Evolutionary conservation across 2,113 vertebrate genomes (phyloP).

Genomic region (Perognathus longimembris): DNA sequence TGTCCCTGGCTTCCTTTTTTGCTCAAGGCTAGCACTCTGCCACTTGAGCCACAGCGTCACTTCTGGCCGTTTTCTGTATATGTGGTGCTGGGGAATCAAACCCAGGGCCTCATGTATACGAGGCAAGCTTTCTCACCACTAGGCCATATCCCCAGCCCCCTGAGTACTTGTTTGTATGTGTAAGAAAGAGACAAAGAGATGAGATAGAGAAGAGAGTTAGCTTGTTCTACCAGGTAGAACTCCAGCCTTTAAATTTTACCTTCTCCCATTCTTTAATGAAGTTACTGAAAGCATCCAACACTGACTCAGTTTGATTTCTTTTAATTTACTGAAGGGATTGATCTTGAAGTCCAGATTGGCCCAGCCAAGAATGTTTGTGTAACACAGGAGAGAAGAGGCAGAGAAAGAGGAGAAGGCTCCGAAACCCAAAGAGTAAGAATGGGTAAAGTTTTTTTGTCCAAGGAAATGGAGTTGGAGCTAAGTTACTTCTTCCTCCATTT

Average conservation of each 20-base stretch:
- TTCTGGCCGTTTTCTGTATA: no score
- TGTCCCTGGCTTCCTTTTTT: no score
- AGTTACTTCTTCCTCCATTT: background rate
- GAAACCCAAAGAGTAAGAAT: background rate
- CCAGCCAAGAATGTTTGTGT: background rate
- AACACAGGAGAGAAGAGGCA: background rate
- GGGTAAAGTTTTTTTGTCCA: background rate
- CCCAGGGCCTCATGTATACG: no score
- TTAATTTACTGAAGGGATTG: background rate
- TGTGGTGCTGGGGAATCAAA: no score
- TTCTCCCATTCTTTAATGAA: background rate
- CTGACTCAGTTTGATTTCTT: constrained; percentile 10
- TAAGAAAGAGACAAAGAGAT: no score
- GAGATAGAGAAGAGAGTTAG: fast-evolving
- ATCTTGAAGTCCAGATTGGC: background rate
- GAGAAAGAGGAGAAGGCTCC: constrained; percentile 3
- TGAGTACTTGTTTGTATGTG: no score
- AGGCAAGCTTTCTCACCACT: no score
- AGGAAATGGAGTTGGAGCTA: background rate
- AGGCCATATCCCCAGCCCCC: no score
- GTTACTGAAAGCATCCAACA: background rate
- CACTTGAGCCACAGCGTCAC: no score
- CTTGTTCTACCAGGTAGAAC: background rate
- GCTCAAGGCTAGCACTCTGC: no score
- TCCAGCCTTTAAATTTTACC: background rate